These are phyloP conservation scores for Nycticryphes semicollaris DNA, from an alignment of 2,113 vertebrate genomes.

Conservation along the genomic window DNA sequence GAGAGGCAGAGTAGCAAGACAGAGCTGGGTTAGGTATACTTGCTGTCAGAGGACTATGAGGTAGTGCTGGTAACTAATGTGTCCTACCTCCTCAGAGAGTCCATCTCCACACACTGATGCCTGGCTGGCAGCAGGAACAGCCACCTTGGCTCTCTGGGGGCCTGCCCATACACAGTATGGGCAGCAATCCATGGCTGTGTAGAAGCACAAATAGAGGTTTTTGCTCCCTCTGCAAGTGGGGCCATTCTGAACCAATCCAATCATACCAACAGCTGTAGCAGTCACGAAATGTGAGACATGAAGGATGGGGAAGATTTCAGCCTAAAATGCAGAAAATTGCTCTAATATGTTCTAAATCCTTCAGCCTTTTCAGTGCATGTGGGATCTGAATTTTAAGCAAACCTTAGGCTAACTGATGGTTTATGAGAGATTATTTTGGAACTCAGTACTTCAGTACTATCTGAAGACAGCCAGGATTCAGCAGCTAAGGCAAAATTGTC, in stretches of 20 bases:
- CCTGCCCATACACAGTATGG: background rate
- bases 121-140: background rate
- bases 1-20: background rate
- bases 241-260: background rate
- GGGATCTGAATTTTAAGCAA: background rate
- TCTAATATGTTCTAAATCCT: background rate
- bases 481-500: background rate
- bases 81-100: background rate
- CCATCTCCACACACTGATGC: background rate
- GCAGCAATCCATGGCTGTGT: background rate
- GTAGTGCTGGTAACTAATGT: background rate
- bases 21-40: fast-evolving
- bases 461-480: background rate
- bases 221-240: background rate
- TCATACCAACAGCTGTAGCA: background rate
- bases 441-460: background rate
- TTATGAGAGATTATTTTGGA: background rate
- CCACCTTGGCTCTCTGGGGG: background rate
- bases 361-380: background rate
- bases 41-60: background rate
- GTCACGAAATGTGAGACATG: fast-evolving
- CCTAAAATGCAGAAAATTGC: background rate
- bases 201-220: background rate
- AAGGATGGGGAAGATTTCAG: background rate
- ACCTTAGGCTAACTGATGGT: background rate